These are phyloP conservation scores for Drosophila micromelanica DNA, from an alignment of 1,140 invertebrate genomes.

Conservation along the genomic window DNA sequence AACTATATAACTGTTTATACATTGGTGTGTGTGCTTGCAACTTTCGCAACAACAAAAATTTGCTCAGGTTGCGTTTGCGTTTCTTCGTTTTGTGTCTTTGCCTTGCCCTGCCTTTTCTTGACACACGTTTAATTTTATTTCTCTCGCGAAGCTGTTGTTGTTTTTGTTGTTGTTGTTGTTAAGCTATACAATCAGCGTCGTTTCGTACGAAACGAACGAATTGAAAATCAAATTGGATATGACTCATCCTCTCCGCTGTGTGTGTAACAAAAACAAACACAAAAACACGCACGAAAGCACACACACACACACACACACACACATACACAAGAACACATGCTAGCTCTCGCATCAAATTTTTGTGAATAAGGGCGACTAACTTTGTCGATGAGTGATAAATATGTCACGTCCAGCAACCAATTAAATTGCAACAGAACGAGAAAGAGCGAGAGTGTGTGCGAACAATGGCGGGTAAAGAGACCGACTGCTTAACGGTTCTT, in stretches of 20 bases:
- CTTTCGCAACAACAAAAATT: conserved; percentile 28
- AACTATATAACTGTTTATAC: neutral
- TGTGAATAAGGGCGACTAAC: conserved; percentile 20
- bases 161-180: conserved; percentile 37
- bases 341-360: neutral
- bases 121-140: conserved; percentile 40
- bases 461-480: neutral
- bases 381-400: conserved; percentile 31
- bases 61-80: conserved; percentile 18
- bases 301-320: conserved; percentile 11
- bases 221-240: conserved; percentile 57
- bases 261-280: conserved; percentile 32
- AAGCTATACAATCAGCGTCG: conserved; percentile 50
- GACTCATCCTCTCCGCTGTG: conserved; percentile 46
- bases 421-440: conserved; percentile 4
- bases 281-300: conserved; percentile 29
- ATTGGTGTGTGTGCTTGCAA: neutral
- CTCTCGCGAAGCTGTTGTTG: conserved; percentile 6
- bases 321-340: conserved; percentile 15
- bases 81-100: neutral
- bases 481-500: conserved; percentile 4
- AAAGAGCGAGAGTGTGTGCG: neutral
- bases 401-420: conserved; percentile 18
- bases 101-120: conserved; percentile 28
- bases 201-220: conserved; percentile 59